Conservation (phyloP, 2,113 vertebrate species). For the Tragelaphus strepsiceros region DNA sequence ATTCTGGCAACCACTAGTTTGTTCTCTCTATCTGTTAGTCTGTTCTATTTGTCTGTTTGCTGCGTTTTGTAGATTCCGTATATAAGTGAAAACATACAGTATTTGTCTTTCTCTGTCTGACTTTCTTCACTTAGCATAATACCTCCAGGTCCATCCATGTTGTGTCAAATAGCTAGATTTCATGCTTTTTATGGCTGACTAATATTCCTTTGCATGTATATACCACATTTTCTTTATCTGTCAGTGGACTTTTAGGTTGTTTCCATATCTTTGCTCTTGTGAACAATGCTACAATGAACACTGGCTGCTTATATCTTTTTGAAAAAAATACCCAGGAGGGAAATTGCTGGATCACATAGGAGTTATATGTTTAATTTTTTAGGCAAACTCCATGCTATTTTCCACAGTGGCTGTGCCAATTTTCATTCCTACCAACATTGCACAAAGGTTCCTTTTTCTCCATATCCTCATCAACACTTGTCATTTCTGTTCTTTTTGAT, state of each 20-base stretch:
- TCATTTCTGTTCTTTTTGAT: neutral
- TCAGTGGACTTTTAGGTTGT: neutral
- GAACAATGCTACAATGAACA: neutral
- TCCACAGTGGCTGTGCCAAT: neutral
- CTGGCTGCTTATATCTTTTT: neutral
- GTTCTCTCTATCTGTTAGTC: neutral
- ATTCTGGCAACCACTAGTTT: neutral
- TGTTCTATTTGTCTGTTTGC: neutral
- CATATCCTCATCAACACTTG: neutral
- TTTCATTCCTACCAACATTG: neutral
- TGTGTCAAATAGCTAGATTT: neutral
- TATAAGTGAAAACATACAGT: neutral
- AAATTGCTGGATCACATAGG: neutral
- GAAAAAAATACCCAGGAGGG: neutral
- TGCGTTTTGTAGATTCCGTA: neutral
- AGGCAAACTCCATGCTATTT: neutral
- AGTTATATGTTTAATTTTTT: neutral
- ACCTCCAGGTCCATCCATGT: neutral
- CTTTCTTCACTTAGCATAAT: neutral
- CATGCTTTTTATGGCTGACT: neutral
- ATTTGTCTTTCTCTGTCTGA: neutral
- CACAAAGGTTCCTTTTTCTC: neutral
- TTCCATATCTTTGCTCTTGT: neutral
- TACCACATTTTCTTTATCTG: neutral
- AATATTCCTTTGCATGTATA: neutral